A percentile compares a stretch with the other conserved stretches of the same genome.
phyloP scores from a whole-genome alignment of 2,797 vertebrate genomes.

The Xenopus petersii region DNA sequence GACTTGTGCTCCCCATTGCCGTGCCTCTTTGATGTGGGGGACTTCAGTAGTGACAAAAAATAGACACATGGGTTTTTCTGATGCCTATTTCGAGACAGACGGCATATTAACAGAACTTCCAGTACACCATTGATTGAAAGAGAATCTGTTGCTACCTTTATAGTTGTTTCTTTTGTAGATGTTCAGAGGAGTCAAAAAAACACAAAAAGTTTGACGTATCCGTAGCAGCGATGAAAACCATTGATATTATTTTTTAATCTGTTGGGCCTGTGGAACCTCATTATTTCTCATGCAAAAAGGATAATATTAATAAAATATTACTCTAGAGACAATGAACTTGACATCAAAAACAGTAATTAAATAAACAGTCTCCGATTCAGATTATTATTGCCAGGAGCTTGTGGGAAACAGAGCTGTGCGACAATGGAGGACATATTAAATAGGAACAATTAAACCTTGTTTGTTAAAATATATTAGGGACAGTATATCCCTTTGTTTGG shows the following conservation, averaged over 20 bases:
- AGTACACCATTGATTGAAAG: conserved; percentile 13
- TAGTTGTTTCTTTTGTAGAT: not conserved
- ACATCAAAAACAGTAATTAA: conserved; percentile 45
- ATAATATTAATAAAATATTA: conserved; percentile 56
- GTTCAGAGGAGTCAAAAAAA: conserved; percentile 34
- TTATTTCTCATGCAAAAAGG: conserved; percentile 49
- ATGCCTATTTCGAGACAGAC: conserved; percentile 25
- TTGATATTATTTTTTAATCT: conserved; percentile 44
- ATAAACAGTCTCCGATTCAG: conserved; percentile 29
- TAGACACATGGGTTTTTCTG: conserved; percentile 5
- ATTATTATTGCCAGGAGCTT: conserved; percentile 18
- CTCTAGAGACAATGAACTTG: conserved; percentile 48
- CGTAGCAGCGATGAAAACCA: conserved; percentile 23
- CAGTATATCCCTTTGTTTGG: no score
- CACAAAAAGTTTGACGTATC: conserved; percentile 20
- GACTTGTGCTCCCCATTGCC: not conserved
- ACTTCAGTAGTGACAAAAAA: conserved; percentile 27
- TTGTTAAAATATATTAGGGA: not conserved
- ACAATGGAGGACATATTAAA: conserved; percentile 5
- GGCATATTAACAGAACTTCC: conserved; percentile 10
- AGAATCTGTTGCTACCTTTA: conserved; percentile 12
- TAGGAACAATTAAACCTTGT: not conserved
- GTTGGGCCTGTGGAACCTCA: conserved; percentile 38
- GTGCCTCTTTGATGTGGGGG: conserved; percentile 16
- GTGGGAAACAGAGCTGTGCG: conserved; percentile 7